These are phyloP conservation scores for Desoria tigrina DNA, from an alignment of 2,888 invertebrate genomes.

Conservation along the genomic window DNA sequence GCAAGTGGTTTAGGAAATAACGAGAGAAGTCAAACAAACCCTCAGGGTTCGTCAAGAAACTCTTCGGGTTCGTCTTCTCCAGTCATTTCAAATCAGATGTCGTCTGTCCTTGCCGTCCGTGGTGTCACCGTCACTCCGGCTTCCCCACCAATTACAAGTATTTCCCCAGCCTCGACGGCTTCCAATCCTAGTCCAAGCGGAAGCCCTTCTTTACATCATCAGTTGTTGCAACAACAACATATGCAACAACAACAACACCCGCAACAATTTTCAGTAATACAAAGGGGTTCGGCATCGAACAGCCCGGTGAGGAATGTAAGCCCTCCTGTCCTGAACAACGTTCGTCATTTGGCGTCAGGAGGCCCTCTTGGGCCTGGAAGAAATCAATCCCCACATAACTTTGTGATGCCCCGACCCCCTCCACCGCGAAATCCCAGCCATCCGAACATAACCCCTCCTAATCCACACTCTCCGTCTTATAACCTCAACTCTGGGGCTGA, in stretches of 20 bases:
- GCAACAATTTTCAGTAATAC: slow-evolving; percentile 6
- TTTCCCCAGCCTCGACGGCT: slow-evolving; percentile 21
- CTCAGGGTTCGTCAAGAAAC: no score
- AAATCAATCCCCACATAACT: slow-evolving; percentile 26
- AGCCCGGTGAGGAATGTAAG: slow-evolving; percentile 27
- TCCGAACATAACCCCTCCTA: not conserved
- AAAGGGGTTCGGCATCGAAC: slow-evolving; percentile 13
- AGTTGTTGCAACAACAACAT: no score
- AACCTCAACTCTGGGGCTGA: slow-evolving; percentile 27
- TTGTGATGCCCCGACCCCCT: slow-evolving; percentile 45
- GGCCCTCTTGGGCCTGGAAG: not conserved
- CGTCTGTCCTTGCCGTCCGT: slow-evolving; percentile 40
- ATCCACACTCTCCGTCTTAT: not conserved
- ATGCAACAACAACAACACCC: slow-evolving; percentile 2
- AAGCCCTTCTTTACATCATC: slow-evolving; percentile 11
- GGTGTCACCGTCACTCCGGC: slow-evolving; percentile 52
- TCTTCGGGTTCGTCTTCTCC: slow-evolving; percentile 8
- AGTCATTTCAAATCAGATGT: slow-evolving; percentile 16
- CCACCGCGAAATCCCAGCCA: slow-evolving; percentile 21
- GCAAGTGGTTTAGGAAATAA: not conserved
- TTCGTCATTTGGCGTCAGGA: slow-evolving; percentile 4
- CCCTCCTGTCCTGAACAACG: slow-evolving; percentile 21
- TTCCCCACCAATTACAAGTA: slow-evolving; percentile 30
- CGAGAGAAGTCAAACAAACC: not conserved
- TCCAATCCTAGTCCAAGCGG: slow-evolving; percentile 20